phyloP scores from a whole-genome alignment of 2,113 vertebrate species.

The Bettongia penicillata region DNA sequence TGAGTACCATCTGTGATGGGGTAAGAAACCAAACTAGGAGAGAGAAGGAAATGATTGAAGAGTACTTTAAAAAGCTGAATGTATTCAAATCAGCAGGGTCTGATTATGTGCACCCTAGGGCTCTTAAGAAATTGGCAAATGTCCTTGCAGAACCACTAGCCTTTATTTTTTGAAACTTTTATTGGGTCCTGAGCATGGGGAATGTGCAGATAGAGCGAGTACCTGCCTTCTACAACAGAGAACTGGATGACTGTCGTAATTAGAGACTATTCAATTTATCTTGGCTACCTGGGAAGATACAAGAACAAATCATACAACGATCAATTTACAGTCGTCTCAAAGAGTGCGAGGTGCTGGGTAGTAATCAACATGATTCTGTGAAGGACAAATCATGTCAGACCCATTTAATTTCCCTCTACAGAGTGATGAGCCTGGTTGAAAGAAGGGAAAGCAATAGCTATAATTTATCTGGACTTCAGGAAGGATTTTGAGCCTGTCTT shows the following conservation, averaged over 20 bases:
- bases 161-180: slow-evolving; percentile 59
- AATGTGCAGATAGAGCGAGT: slow-evolving; percentile 42
- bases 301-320: slow-evolving; percentile 70
- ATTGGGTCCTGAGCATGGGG: slow-evolving; percentile 34
- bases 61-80: slow-evolving; percentile 61
- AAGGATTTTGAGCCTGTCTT: slow-evolving; percentile 10
- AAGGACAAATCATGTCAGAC: slow-evolving; percentile 65
- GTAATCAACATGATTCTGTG: slow-evolving; percentile 65
- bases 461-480: slow-evolving; percentile 40
- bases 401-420: slow-evolving; percentile 68
- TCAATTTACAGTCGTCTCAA: slow-evolving; percentile 67
- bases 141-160: slow-evolving; percentile 55
- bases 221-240: slow-evolving; percentile 14
- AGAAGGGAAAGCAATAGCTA: slow-evolving; percentile 56
- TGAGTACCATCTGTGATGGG: slow-evolving; percentile 58
- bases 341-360: slow-evolving; percentile 44
- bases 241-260: slow-evolving; percentile 61
- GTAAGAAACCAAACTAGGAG: slow-evolving; percentile 56
- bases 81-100: slow-evolving; percentile 53
- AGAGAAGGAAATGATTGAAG: slow-evolving; percentile 71
- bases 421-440: slow-evolving; percentile 49
- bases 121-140: slow-evolving; percentile 54
- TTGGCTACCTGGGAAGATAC: slow-evolving; percentile 63
- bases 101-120: slow-evolving; percentile 57
- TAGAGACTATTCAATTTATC: slow-evolving; percentile 65